phyloP scores from a whole-genome alignment of 1,140 invertebrate genomes.

The Drosophila ananassae region DNA sequence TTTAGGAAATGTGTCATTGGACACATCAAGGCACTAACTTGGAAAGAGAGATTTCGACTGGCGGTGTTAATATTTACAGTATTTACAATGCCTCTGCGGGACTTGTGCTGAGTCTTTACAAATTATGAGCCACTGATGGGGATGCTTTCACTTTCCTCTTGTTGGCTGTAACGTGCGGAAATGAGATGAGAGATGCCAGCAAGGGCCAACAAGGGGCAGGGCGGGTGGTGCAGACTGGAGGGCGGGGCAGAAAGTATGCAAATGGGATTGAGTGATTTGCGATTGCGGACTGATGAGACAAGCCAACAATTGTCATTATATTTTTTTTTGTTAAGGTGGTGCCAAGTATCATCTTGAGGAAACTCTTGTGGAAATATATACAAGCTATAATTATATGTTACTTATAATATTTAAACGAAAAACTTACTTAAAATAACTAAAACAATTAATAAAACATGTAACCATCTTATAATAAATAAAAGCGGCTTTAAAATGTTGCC shows the following conservation, averaged over 20 bases:
- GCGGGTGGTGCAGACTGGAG: not conserved
- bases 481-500: too few relatives aligned
- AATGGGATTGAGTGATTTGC: constrained; percentile 39
- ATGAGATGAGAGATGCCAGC: constrained; percentile 28
- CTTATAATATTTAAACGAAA: not conserved
- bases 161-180: constrained; percentile 45
- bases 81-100: constrained; percentile 51
- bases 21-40: not conserved
- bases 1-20: constrained; percentile 43
- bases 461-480: not conserved
- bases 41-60: constrained; percentile 1
- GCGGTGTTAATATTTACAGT: constrained; percentile 53
- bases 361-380: not conserved
- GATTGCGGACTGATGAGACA: constrained; percentile 33
- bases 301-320: constrained; percentile 40
- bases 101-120: constrained; percentile 27
- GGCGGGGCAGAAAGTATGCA: constrained; percentile 23
- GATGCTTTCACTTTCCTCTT: constrained; percentile 69
- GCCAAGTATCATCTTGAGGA: constrained; percentile 1
- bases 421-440: not conserved
- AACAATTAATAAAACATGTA: not conserved
- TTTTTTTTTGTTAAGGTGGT: constrained; percentile 12
- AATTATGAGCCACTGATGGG: constrained; percentile 55
- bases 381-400: not conserved
- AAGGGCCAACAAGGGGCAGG: constrained; percentile 2